These are phyloP conservation scores for Corynorhinus townsendii DNA, from an alignment of 2,113 vertebrate species.

Conservation along the genomic window DNA sequence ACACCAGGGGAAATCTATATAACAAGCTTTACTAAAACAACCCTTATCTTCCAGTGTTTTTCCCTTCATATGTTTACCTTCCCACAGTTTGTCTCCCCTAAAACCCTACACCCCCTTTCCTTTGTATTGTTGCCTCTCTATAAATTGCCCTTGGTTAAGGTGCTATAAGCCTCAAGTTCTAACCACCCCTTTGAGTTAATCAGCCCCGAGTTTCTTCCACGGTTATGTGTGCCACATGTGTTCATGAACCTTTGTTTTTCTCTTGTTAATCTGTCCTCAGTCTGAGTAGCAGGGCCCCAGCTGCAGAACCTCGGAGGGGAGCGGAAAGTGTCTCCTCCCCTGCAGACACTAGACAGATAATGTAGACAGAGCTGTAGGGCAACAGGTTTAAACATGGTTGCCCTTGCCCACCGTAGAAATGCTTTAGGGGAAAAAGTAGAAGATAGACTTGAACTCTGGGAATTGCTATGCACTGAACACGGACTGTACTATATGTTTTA, in stretches of 20 bases:
- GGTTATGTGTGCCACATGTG: fast-evolving
- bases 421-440: not conserved
- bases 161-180: not conserved
- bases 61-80: not conserved
- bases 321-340: not conserved
- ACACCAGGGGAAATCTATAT: not conserved
- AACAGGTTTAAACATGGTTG: too few relatives aligned
- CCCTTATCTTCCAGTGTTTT: too few relatives aligned
- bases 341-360: not conserved
- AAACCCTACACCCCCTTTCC: not conserved
- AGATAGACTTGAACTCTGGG: too few relatives aligned
- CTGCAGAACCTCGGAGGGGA: not conserved
- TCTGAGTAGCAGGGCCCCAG: not conserved
- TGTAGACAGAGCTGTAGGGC: fast-evolving
- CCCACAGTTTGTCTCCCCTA: not conserved
- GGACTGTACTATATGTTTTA: fast-evolving
- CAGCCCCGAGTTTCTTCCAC: not conserved
- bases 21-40: too few relatives aligned
- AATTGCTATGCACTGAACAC: too few relatives aligned
- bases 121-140: not conserved
- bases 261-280: not conserved
- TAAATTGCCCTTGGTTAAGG: not conserved
- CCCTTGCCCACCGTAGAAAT: not conserved
- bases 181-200: not conserved
- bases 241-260: not conserved